A percentile compares a stretch with the other conserved stretches of the same genome.
phyloP scores from a whole-genome alignment of 2,888 invertebrate genomes.

The Cheiracanthium punctorium region DNA sequence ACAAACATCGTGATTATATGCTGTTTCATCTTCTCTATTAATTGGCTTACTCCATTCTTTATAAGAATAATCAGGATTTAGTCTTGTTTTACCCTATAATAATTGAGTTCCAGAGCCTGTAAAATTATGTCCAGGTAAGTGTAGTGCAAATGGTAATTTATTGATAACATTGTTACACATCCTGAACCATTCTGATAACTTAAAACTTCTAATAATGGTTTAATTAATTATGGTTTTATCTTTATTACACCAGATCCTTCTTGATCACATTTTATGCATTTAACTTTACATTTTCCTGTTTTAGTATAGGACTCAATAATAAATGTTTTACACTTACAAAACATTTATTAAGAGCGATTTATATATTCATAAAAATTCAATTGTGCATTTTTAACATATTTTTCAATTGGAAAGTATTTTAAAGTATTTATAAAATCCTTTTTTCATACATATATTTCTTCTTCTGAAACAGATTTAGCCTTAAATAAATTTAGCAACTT shows the following conservation, averaged over 20 bases:
- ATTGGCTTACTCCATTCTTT: too few species aligned
- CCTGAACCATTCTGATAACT: not conserved
- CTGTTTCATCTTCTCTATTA: too few species aligned
- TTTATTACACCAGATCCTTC: too few species aligned
- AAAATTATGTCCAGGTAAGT: too few species aligned
- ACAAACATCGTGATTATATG: not conserved
- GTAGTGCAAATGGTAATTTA: too few species aligned
- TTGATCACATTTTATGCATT: too few species aligned
- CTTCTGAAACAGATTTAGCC: constrained; percentile 15
- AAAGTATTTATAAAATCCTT: not conserved
- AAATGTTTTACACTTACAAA: not conserved
- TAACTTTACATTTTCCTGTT: too few species aligned
- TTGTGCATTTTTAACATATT: constrained; percentile 8
- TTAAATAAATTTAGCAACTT: constrained; percentile 13
- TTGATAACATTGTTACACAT: not conserved
- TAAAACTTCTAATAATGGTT: not conserved
- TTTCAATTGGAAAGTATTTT: constrained; percentile 6
- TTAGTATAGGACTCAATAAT: too few species aligned
- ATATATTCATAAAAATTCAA: constrained; percentile 15
- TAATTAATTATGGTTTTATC: not conserved
- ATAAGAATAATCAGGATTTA: not conserved
- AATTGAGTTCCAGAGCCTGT: not conserved
- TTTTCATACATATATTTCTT: not conserved
- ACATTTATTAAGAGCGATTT: not conserved
- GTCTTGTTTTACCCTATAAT: not conserved